Base-by-base conservation (phyloP, 2,797 vertebrate species). In the Acestrorhynchus altus region DNA sequence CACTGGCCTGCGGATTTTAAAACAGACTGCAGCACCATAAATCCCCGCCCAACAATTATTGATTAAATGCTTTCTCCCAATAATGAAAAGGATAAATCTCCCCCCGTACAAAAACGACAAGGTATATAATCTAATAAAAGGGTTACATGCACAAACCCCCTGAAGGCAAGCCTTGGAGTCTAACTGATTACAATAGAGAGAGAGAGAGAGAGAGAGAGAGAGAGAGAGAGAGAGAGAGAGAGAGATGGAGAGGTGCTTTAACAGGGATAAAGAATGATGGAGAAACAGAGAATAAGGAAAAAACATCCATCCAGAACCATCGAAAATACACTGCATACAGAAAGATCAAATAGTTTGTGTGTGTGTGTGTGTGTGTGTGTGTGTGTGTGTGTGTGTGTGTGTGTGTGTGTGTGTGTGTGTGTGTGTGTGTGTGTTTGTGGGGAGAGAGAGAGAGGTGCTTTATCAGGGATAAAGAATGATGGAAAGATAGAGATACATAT, bases 41-140 rank as follows among this genome's bases (percentile, higher is more conserved):
- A 89, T 90, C 81, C 83, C 73, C 77, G 42, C 73, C 81, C 39
- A 77, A 81, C 83, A 87, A 83, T 89, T 94, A 94, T 92, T 89
- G 92, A 94, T 92, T 90, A 87, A 90, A 89, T 77, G 86, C 89
- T 90, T 90, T 88, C 87, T 91, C 81, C 76, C 87, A 88, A 92
- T 91, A 90, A 92, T 86, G 84, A 85, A 90, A 92, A 85, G 83
- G 87, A 92, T 89, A 89, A 87, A 84, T 89, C 89, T 90, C 83
- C 72, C 72, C 85, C 82, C 71, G 71, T 86, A 87, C 51, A 59
- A 89, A 90, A 90, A 87, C 31, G 87, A 89, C 84, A 86, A 80
- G 81, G 65, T 82, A 83, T 83, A 85, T 91, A 89, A 94, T 93
- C 87, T 91, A 92, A 90, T 90, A 89, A 86, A 85, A 87, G 89